Evolutionary conservation across 2,113 vertebrate species (phyloP).

Genomic region (Aramus guarauna): DNA sequence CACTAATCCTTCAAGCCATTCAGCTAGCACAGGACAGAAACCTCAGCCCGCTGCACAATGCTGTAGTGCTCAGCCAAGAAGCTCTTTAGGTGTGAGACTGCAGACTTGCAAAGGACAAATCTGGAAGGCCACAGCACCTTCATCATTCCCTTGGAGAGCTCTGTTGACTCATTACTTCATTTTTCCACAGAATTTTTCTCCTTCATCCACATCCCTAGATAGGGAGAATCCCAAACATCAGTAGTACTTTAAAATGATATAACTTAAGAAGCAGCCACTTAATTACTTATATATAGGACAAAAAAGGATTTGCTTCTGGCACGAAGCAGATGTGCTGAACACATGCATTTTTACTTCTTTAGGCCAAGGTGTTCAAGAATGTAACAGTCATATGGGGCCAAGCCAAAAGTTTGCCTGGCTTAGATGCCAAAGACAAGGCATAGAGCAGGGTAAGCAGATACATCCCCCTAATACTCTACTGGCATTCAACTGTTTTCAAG

Average conservation of each 20-base stretch:
- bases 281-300: background rate
- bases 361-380: accelerated
- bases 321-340: background rate
- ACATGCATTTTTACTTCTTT: background rate
- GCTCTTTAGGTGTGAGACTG: background rate
- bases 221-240: background rate
- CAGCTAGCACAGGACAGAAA: background rate
- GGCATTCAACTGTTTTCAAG: background rate
- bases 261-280: background rate
- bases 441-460: background rate
- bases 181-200: background rate
- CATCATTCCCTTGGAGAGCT: background rate
- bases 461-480: background rate
- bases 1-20: background rate
- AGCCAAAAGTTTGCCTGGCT: background rate
- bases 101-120: background rate
- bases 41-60: background rate
- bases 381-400: background rate
- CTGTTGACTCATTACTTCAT: background rate
- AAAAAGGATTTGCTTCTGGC: background rate
- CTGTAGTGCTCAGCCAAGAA: background rate
- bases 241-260: background rate
- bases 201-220: background rate
- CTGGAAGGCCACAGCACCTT: background rate
- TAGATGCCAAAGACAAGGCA: background rate